Evolutionary conservation across 1,140 invertebrate species (phyloP).

Genomic region (Eriosoma lanigerum): DNA sequence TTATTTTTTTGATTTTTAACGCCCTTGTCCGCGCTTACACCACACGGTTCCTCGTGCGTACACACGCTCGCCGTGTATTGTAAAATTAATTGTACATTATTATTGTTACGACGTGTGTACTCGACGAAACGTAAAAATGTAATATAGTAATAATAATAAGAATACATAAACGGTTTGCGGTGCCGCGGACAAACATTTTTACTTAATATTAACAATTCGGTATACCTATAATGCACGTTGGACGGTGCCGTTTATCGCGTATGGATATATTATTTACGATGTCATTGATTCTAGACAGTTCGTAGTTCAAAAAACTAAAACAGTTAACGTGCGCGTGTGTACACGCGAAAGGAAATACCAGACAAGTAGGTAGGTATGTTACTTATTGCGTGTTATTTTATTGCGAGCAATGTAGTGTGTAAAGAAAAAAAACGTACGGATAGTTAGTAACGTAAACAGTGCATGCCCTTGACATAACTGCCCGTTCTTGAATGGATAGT

Average conservation of each 20-base stretch:
- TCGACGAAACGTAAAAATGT: no score
- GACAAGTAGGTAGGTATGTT: constrained; percentile 32
- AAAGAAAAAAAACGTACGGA: constrained; percentile 24
- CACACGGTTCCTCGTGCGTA: background rate
- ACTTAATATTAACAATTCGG: no score
- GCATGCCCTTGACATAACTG: constrained; percentile 50
- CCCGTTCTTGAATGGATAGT: constrained; percentile 47
- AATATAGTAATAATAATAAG: no score
- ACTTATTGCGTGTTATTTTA: constrained; percentile 48
- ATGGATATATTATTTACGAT: background rate
- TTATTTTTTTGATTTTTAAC: background rate
- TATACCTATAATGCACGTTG: no score
- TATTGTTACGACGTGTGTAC: no score
- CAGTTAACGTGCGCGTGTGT: background rate
- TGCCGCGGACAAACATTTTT: no score
- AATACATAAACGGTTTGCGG: no score
- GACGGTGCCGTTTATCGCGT: no score
- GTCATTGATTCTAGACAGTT: constrained; percentile 16
- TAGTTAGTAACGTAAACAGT: constrained; percentile 16
- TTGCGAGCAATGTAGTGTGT: constrained; percentile 1
- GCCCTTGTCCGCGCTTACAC: background rate
- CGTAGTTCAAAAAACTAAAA: background rate
- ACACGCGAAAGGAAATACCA: constrained; percentile 34
- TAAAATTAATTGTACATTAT: no score
- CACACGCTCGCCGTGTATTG: background rate